Evolutionary conservation across 1,140 invertebrate species (phyloP).

Genomic region (Zaprionus nigranus): DNA sequence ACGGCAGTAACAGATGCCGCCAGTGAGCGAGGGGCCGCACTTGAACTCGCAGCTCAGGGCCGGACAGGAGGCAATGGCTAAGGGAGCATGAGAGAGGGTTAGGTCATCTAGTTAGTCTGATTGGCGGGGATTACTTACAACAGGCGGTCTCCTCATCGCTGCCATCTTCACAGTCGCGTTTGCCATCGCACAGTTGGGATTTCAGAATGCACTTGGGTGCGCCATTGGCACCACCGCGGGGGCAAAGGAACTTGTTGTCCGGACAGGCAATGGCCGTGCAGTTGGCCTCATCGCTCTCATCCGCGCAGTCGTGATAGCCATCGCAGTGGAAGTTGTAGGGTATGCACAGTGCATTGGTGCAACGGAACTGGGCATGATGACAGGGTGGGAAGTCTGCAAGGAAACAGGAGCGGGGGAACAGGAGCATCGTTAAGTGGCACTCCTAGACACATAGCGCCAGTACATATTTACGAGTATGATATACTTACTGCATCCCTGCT

Average conservation of each 20-base stretch:
- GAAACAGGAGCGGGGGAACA: too few species aligned
- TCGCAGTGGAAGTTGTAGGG: slow-evolving; percentile 93
- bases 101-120: neutral
- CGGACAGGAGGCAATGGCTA: slow-evolving; percentile 91
- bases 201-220: slow-evolving; percentile 94
- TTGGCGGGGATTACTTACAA: slow-evolving; percentile 88
- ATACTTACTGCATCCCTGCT: slow-evolving; percentile 92
- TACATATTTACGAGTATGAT: neutral
- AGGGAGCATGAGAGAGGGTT: slow-evolving; percentile 44
- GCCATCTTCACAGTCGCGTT: slow-evolving; percentile 94
- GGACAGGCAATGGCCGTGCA: slow-evolving; percentile 95
- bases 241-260: slow-evolving; percentile 96
- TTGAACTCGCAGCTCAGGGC: slow-evolving; percentile 94
- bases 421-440: neutral
- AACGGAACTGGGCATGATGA: slow-evolving; percentile 95
- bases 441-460: neutral
- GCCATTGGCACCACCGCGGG: slow-evolving; percentile 88
- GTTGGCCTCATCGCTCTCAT: slow-evolving; percentile 95
- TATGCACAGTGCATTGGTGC: slow-evolving; percentile 96
- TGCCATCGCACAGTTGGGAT: slow-evolving; percentile 94
- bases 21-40: slow-evolving; percentile 94
- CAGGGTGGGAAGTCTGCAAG: slow-evolving; percentile 94
- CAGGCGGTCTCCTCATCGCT: slow-evolving; percentile 95
- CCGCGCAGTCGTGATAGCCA: slow-evolving; percentile 93
- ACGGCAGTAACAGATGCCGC: slow-evolving; percentile 95